These are phyloP conservation scores for Boleophthalmus pectinirostris DNA, from an alignment of 2,113 vertebrate genomes.

Conservation along the genomic window DNA sequence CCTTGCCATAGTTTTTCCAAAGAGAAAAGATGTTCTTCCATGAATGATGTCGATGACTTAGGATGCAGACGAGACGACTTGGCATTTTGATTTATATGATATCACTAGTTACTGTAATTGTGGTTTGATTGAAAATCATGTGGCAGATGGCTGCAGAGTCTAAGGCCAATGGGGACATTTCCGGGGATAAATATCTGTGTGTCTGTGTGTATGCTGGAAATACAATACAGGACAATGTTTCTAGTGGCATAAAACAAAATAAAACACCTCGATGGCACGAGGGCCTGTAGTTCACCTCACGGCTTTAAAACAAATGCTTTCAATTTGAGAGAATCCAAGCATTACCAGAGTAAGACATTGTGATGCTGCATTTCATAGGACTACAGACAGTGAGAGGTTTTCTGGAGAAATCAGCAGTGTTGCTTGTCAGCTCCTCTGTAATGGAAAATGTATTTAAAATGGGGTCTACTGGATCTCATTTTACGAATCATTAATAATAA, in stretches of 20 bases:
- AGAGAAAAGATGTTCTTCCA: slow-evolving; percentile 20
- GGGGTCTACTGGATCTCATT: slow-evolving; percentile 83
- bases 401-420: slow-evolving; percentile 64
- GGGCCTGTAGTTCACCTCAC: slow-evolving; percentile 44
- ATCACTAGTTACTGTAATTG: slow-evolving; percentile 31
- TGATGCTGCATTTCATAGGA: slow-evolving; percentile 52
- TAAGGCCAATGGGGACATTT: slow-evolving; percentile 12
- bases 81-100: slow-evolving; percentile 21
- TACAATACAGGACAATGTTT: slow-evolving; percentile 30
- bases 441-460: slow-evolving; percentile 84
- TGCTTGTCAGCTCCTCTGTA: slow-evolving; percentile 72
- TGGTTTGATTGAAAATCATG: slow-evolving; percentile 48
- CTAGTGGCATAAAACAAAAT: slow-evolving; percentile 55
- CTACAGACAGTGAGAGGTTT: slow-evolving; percentile 51
- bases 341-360: slow-evolving; percentile 68
- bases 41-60: slow-evolving; percentile 23
- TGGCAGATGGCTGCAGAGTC: slow-evolving; percentile 41
- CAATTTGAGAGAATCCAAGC: slow-evolving; percentile 70
- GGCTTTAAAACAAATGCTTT: slow-evolving; percentile 69
- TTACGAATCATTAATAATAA: slow-evolving; percentile 86
- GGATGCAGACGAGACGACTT: slow-evolving; percentile 14
- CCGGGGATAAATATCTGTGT: slow-evolving; percentile 19
- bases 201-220: slow-evolving; percentile 30
- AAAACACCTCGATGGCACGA: slow-evolving; percentile 50
- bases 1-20: slow-evolving; percentile 25